phyloP scores from a whole-genome alignment of 2,888 invertebrate species.

The Meteorus cinctellus region DNA sequence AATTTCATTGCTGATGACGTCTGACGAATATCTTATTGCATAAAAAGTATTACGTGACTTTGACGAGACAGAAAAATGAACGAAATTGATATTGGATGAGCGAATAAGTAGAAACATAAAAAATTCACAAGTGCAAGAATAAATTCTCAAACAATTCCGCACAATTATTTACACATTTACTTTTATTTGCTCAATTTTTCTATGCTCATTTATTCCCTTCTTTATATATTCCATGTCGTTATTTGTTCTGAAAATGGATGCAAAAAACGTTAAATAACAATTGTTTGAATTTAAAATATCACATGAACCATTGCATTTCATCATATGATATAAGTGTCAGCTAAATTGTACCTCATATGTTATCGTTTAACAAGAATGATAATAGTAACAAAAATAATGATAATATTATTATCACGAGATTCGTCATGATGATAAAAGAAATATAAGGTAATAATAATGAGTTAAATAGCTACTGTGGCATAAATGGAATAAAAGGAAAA shows the following conservation, averaged over 20 bases:
- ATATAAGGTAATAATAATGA: background rate
- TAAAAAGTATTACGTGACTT: background rate
- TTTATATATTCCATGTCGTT: background rate
- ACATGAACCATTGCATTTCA: background rate
- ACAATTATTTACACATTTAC: background rate
- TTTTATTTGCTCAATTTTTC: background rate
- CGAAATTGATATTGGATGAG: too few relatives aligned
- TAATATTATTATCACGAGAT: background rate
- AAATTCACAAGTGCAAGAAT: background rate
- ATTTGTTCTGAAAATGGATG: background rate
- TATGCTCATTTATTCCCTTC: background rate
- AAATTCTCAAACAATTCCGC: background rate
- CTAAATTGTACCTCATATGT: background rate
- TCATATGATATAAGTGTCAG: background rate
- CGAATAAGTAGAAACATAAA: background rate
- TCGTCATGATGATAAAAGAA: background rate
- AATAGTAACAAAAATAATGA: too few relatives aligned
- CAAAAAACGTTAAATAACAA: background rate
- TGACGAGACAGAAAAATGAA: conserved; percentile 1
- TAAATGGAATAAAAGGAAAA: too few relatives aligned
- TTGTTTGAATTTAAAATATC: background rate
- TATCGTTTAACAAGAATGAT: background rate
- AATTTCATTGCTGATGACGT: conserved; percentile 36
- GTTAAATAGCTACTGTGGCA: too few relatives aligned
- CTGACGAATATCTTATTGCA: conserved; percentile 48